Conservation (phyloP, 2,888 invertebrate genomes). For the Drosophila silvestris region DNA sequence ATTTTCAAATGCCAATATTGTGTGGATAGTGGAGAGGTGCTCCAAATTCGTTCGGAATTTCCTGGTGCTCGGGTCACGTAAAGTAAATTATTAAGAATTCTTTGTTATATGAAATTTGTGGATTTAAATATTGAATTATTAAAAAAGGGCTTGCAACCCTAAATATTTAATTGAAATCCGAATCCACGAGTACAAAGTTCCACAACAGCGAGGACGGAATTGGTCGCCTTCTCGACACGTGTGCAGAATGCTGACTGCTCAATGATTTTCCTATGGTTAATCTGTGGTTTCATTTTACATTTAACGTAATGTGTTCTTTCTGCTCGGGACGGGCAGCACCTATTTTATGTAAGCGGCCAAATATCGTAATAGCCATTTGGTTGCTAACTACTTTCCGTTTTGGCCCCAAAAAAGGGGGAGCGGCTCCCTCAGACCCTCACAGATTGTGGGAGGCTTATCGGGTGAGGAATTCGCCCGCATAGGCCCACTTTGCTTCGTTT, state of each 20-base stretch:
- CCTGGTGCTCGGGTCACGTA: constrained; percentile 54
- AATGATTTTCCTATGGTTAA: constrained; percentile 39
- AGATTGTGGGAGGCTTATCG: constrained; percentile 19
- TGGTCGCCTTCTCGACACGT: constrained; percentile 35
- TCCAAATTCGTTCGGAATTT: constrained; percentile 20
- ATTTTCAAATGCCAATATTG: not conserved
- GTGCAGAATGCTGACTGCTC: constrained; percentile 26
- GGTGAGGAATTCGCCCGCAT: constrained; percentile 33
- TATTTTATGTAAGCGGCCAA: constrained; percentile 31
- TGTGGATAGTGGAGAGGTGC: not conserved
- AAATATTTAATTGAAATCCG: constrained; percentile 69
- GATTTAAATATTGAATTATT: constrained; percentile 67
- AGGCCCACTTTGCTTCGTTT: constrained; percentile 43
- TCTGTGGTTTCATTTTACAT: constrained; percentile 52
- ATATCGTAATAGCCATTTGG: constrained; percentile 55
- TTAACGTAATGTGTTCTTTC: constrained; percentile 40
- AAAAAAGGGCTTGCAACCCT: constrained; percentile 34
- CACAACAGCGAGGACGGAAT: not conserved
- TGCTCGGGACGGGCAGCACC: not conserved
- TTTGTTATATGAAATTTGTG: constrained; percentile 56
- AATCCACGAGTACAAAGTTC: constrained; percentile 4
- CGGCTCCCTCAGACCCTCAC: not conserved
- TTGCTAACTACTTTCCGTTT: constrained; percentile 58
- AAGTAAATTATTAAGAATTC: constrained; percentile 62
- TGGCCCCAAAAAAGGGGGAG: constrained; percentile 9